phyloP scores from a whole-genome alignment of 2,113 vertebrate genomes.

The Mus spicilegus region DNA sequence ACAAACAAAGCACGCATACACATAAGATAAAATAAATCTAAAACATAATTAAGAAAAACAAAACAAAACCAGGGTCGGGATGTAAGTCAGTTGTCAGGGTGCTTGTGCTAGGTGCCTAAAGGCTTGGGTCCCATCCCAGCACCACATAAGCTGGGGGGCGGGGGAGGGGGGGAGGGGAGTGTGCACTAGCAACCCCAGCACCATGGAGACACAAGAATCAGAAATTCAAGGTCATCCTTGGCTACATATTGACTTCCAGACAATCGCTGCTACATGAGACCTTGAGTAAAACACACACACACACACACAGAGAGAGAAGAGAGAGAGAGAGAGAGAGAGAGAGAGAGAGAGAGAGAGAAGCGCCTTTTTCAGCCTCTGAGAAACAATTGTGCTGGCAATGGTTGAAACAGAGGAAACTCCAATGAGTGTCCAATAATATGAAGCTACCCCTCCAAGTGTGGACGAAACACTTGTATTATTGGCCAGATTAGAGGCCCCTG shows the following conservation, averaged over 20 bases:
- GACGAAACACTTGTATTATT: no score
- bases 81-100: not conserved
- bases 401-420: not conserved
- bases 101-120: not conserved
- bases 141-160: not conserved
- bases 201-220: not conserved
- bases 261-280: not conserved
- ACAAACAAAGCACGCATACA: not conserved
- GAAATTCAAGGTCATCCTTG: not conserved
- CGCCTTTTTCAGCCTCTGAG: not conserved
- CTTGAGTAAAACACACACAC: not conserved
- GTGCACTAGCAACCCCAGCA: not conserved
- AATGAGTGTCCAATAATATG: not conserved
- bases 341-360: no score
- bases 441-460: not conserved
- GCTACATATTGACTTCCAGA: not conserved
- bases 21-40: not conserved
- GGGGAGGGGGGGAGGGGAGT: no score
- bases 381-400: not conserved
- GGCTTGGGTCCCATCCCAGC: not conserved
- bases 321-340: no score
- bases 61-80: not conserved
- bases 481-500: rapidly evolving
- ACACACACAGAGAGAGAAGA: not conserved
- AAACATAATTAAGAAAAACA: not conserved